phyloP scores from a whole-genome alignment of 2,113 vertebrate species.

The Phasianus colchicus region DNA sequence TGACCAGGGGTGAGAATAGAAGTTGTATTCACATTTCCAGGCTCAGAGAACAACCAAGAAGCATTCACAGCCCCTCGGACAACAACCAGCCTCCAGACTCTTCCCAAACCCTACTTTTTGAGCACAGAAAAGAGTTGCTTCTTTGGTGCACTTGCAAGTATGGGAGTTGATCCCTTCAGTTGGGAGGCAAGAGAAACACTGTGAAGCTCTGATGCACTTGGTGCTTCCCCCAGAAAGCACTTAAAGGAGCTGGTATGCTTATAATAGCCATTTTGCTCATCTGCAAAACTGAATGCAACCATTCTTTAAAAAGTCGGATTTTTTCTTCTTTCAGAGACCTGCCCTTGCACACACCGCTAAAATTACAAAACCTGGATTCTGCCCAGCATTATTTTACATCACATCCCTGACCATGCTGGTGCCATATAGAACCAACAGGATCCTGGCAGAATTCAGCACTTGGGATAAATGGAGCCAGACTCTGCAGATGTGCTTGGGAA shows the following conservation, averaged over 20 bases:
- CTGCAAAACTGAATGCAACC: neutral
- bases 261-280: neutral
- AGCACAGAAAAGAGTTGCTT: neutral
- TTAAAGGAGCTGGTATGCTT: conserved; percentile 9
- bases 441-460: conserved; percentile 30
- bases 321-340: neutral
- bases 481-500: neutral
- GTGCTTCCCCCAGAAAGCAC: neutral
- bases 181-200: neutral
- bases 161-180: neutral
- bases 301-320: neutral
- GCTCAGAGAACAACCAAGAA: neutral
- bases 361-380: conserved; percentile 15
- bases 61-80: accelerated
- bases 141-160: neutral
- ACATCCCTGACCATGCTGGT: neutral
- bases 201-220: neutral
- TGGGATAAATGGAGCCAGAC: conserved; percentile 41
- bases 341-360: neutral
- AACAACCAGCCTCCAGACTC: neutral
- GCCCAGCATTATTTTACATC: neutral
- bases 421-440: neutral
- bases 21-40: neutral
- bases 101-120: neutral
- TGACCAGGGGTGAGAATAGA: accelerated